Evolutionary conservation across 2,888 invertebrate genomes (phyloP).

Genomic region (Synanthedon vespiformis): DNA sequence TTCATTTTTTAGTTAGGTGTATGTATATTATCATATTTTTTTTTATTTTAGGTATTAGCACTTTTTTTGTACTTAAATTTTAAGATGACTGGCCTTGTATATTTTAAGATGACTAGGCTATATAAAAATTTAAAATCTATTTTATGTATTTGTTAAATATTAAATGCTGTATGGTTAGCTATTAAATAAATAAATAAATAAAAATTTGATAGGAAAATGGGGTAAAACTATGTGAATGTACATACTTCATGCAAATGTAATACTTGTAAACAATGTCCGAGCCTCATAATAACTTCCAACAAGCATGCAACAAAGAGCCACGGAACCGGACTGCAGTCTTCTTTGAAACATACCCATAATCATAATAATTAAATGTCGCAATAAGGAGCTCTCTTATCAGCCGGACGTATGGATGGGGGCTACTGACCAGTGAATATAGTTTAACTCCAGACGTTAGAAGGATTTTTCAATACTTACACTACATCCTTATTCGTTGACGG

Average conservation of each 20-base stretch:
- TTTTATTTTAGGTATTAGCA: too few species aligned
- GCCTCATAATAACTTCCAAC: background rate
- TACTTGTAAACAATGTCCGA: background rate
- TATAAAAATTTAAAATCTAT: too few species aligned
- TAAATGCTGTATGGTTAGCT: too few species aligned
- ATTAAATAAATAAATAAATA: too few species aligned
- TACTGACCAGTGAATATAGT: conserved; percentile 33
- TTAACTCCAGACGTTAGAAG: conserved; percentile 6
- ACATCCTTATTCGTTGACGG: background rate
- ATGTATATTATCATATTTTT: too few species aligned
- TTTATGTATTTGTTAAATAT: too few species aligned
- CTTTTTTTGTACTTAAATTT: too few species aligned
- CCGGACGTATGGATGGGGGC: conserved; percentile 31
- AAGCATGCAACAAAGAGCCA: conserved; percentile 13
- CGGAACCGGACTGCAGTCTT: conserved; percentile 19
- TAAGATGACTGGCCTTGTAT: too few species aligned
- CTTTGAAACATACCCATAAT: conserved; percentile 47
- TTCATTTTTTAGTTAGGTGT: too few species aligned
- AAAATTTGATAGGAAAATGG: too few species aligned
- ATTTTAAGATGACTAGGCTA: too few species aligned
- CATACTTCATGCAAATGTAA: background rate
- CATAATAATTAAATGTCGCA: conserved; percentile 59
- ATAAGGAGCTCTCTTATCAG: conserved; percentile 41
- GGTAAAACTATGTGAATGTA: too few species aligned
- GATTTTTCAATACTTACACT: background rate